Base-by-base conservation (phyloP, 2,113 vertebrate genomes). In the Coryphaenoides rupestris region DNA sequence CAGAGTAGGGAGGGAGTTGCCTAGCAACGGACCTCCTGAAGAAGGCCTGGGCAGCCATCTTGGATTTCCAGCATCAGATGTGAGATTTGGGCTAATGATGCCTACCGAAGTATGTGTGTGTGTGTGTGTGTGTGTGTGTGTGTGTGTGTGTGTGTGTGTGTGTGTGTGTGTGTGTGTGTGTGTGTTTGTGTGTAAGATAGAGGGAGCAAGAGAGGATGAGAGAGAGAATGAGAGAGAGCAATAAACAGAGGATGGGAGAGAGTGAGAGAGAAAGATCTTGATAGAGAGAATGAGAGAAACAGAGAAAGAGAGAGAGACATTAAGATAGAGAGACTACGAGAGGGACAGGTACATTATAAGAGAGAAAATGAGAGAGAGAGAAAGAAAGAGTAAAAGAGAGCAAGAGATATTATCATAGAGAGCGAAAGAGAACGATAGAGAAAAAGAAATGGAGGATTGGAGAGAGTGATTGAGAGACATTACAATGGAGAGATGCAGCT, bases 1-100 rank as follows among this genome's bases (percentile, higher is more conserved):
- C 72, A 58, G 80, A 82, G 72, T 73, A 77, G 83, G 83, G 83
- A 86, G 83, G 81, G 78, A 74, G 87, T 89, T 85, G 83, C 85
- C 78, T 83, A 77, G 87, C 84, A 87, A 87, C 87, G 46, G 66
- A 58, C 81, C 79, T 81, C 75, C 70, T 50, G 70, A 59, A 81
- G 76, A 77, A 72, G 81, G 79, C 73, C 74, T 24, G 55, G 70
- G 62, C 77, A 9, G 81, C 84, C 87, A 89, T 89, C 84, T 89
- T 89, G 85, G 87, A 87, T 85, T 78, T 84, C 63, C 68, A 82
- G 72, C 72, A 5, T 82, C 80, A 81, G 81, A 80, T 77, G 73
- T 76, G 77, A 86, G 73, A 81, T 75, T 78, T 71, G 69, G 71
- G 69, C 68, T 84, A 80, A 80, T 75, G 74, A 83, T 76, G 80